Base-by-base conservation (phyloP, 1,140 invertebrate genomes). In the Drosophila hydei region DNA sequence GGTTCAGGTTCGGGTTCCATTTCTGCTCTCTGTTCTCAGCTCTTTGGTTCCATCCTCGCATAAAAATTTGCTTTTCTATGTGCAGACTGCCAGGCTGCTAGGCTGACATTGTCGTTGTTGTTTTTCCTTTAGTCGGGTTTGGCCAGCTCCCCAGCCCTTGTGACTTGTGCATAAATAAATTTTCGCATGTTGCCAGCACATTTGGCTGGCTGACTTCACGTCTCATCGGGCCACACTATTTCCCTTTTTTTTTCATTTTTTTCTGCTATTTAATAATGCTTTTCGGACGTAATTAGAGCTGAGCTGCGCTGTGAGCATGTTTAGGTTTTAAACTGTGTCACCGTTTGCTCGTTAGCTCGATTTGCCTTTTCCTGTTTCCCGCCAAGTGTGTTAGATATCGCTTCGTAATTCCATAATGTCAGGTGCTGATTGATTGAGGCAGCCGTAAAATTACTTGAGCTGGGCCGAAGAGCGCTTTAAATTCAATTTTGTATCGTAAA, bases 211-310 rank as follows among this genome's bases (percentile, higher is more conserved):
- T 33, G 55, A 69, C 60, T 70, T 54, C 38, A 36, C 27, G 36
- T 56, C 63, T 36, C 47, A 52, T 52, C 30, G 30, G n/a, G 27
- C 6, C 30, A 11, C 8, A 40, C 61, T 58, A 36, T 43, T 51
- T 40, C n/a, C 48, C 33, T 12, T 60, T 27, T 45, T 1, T 21
- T 30, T 43, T 18, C 30, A n/a, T 40, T 40, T 16, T 16, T 16
- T 42, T 42, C 11, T 33, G 30, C 33, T 12, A 36, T 36, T 42
- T 42, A 64, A 73, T 74, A 75, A 75, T 75, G 75, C 40, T 75
- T 75, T 65, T 77, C 72, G 75, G 72, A 75, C 72, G 75, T 72
- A 77, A 77, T 77, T 77, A 75, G 67, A 75, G 50, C 67, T 60
- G 65, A 42, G 56, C 51, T 60, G 65, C 36, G 56, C 51, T 72